Base-by-base conservation (phyloP, 1,140 invertebrate genomes). In the Pomacea maculata region DNA sequence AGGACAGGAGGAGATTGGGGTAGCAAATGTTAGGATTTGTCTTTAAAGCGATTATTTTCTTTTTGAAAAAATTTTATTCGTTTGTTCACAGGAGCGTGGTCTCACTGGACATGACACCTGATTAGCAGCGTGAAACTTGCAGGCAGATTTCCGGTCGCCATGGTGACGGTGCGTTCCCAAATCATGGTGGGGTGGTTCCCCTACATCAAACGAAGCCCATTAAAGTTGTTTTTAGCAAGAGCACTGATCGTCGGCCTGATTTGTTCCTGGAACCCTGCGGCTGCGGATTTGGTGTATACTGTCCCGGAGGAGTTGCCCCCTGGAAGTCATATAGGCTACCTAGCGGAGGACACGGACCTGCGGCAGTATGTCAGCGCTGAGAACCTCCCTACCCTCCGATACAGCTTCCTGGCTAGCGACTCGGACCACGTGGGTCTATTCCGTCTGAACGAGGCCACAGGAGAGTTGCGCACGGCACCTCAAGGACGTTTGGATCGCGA, bases 321-420 rank as follows among this genome's bases (percentile, higher is more conserved):
- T 5, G 82, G 79, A n/a, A 83, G 72, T 21, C 83, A 76, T 45
- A 81, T 86, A 29, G 87, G 86, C 55, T 87, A 85, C 67, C 83
- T 86, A 25, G 81, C 83, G 0, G 75, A 84, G 14, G 75, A 80
- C 67, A 82, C 78, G 8, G 80, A 83, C 25, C 57, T 86, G 19
- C 79, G 25, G 25, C 75, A 78, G 61, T 70, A 82, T 14, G 73
- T 82, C 34, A 76, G 78, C 34, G 72, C 65, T 29, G 79, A 82
- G 25, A 80, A 68, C 34, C 63, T 83, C 21, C 61, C 63, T 9
- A 79, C 61, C 19, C 45, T 85, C 29, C 70, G 73, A 45, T 87
- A 81, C 79, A 85, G 81, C 68, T 83, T 87, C 12, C 76, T 87
- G 19, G 75, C 52, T 15, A 74, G 72, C 17, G 84, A 84, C 9